Base-by-base conservation (phyloP, 2,113 vertebrate species). In the Atlantisia rogersi region DNA sequence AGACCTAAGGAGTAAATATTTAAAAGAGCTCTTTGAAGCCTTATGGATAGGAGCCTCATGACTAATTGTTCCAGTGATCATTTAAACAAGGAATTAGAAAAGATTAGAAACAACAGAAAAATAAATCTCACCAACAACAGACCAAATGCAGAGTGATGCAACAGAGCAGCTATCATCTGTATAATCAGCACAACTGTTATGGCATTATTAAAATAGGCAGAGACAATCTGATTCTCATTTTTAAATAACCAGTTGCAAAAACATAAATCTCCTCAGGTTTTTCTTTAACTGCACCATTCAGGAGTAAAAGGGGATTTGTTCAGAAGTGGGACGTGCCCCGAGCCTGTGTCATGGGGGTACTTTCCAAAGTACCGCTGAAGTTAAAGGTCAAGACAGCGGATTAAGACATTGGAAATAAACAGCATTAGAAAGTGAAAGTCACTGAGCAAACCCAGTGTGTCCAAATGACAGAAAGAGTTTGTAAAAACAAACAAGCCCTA, bases 121-220 rank as follows among this genome's bases (percentile, higher is more conserved):
- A 88, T 60, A 83, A 64, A 81, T 59, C 79, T 70, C 69, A 80
- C 32, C 40, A 68, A 88, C 70, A 67, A 83, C n/a, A 93, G 71
- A 46, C 68, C 68, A 90, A 93, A 95, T 83, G 76, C 76, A 95
- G 82, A 92, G 90, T 86, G 93, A 90, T 90, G 76, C 46, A 62
- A 39, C 32, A 35, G 18, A 68, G 28, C 44, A 91, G 53, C 74
- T 85, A 56, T 24, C 7, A 46, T 6, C 83, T 86, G 60, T 93
- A 96, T 90, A 96, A 70, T 71, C 64, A 80, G 59, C 13, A 5
- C 21, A 88, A 71, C 81, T 81, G 92, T 53, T 93, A 81, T 78
- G 93, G 46, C 4, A 2, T 44, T 88, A 90, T 78, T 63, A 42
- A 76, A 96, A 60, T 5, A 78, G 69, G 18, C 59, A 59, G 19